phyloP scores from a whole-genome alignment of 2,113 vertebrate genomes.

The Canis aureus region DNA sequence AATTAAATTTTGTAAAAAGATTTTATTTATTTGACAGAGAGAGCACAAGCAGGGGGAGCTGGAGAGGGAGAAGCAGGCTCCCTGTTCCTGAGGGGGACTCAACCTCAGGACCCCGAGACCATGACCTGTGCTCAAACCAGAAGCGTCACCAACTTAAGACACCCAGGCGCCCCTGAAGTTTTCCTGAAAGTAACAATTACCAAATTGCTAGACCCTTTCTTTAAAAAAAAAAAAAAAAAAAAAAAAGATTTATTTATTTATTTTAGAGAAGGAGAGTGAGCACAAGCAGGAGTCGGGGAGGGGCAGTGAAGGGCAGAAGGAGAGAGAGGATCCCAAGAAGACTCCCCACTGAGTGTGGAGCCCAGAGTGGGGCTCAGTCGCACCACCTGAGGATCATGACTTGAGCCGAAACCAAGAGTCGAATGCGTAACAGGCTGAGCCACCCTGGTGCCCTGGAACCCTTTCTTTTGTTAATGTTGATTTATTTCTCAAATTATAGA shows the following conservation, averaged over 20 bases:
- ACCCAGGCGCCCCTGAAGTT: neutral
- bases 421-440: neutral
- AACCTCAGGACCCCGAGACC: too few relatives aligned
- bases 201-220: neutral
- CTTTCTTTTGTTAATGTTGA: neutral
- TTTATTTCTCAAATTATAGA: neutral
- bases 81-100: too few relatives aligned
- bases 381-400: neutral
- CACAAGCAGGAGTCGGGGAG: neutral
- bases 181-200: neutral
- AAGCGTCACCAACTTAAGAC: too few relatives aligned
- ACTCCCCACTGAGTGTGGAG: neutral
- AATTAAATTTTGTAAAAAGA: too few relatives aligned
- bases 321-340: neutral
- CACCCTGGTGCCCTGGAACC: neutral
- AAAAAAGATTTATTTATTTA: neutral
- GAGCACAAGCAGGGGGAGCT: too few relatives aligned
- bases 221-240: too few relatives aligned
- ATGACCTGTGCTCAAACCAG: too few relatives aligned
- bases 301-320: neutral
- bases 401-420: neutral
- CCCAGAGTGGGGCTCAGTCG: neutral
- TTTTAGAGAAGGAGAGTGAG: neutral
- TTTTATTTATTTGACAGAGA: too few relatives aligned
- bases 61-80: too few relatives aligned